A percentile compares a stretch with the other conserved stretches of the same genome.
Conservation (phyloP, 37 sponge, comb jelly and placozoan species). For the Aplysina aerophoba region DNA sequence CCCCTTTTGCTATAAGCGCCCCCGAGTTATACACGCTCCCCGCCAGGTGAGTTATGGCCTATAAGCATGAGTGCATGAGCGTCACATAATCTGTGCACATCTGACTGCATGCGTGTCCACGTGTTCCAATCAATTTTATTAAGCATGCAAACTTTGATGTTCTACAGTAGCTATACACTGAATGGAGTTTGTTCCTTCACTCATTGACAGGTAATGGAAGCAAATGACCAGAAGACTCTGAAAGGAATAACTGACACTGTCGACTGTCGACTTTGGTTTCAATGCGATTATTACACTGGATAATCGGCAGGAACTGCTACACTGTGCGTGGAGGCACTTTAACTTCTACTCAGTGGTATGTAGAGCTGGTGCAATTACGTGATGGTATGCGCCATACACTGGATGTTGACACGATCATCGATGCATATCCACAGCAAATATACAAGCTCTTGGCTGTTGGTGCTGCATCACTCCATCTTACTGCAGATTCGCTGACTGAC, state of each 20-base stretch:
- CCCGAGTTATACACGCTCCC: too few species aligned
- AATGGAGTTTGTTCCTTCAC: too few species aligned
- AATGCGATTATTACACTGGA: background rate
- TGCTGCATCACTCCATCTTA: background rate
- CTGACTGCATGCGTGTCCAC: too few species aligned
- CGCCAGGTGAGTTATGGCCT: too few species aligned
- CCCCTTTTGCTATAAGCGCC: too few species aligned
- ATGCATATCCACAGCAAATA: background rate
- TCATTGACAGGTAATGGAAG: too few species aligned
- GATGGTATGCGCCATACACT: background rate
- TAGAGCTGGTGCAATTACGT: background rate
- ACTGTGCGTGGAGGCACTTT: background rate
- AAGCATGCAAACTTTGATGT: too few species aligned
- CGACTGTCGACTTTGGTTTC: background rate
- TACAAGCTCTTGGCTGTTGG: background rate
- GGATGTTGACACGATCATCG: background rate
- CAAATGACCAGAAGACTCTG: background rate
- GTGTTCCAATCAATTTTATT: too few species aligned
- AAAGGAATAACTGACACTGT: background rate
- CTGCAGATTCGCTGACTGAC: background rate
- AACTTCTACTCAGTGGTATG: background rate
- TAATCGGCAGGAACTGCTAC: too few species aligned
- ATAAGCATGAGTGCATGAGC: too few species aligned
- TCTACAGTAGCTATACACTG: too few species aligned
- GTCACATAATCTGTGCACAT: too few species aligned